phyloP scores from a whole-genome alignment of 1,140 invertebrate genomes.

The Lepidostoma basale region DNA sequence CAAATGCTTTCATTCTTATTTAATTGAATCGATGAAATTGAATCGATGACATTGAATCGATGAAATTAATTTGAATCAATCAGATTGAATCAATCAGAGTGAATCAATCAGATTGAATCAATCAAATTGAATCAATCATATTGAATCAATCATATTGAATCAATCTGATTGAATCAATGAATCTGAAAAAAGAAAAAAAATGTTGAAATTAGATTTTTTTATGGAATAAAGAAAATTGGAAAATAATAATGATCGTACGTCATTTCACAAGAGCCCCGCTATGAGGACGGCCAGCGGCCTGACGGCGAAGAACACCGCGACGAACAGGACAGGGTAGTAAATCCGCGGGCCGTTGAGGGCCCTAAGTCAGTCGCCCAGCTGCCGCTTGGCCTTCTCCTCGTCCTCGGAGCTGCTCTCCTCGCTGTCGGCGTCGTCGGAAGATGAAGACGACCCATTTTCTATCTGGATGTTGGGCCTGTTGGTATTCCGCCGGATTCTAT shows the following conservation, averaged over 20 bases:
- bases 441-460: slow-evolving; percentile 4
- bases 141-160: too few relatives aligned
- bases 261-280: neutral
- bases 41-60: too few relatives aligned
- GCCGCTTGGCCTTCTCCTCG: neutral
- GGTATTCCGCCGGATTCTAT: neutral
- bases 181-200: neutral
- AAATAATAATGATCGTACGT: too few relatives aligned
- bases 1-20: too few relatives aligned
- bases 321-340: neutral
- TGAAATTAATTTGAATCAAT: too few relatives aligned
- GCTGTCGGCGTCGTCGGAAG: slow-evolving; percentile 2
- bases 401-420: neutral
- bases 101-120: too few relatives aligned
- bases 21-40: too few relatives aligned
- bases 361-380: slow-evolving; percentile 6
- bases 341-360: neutral
- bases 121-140: too few relatives aligned
- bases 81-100: too few relatives aligned
- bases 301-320: neutral
- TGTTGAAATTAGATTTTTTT: too few relatives aligned
- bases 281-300: neutral
- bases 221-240: too few relatives aligned
- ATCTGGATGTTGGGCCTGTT: neutral
- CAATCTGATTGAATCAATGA: neutral